phyloP scores from a whole-genome alignment of 2,888 invertebrate genomes.

The Macrosiphum euphorbiae region DNA sequence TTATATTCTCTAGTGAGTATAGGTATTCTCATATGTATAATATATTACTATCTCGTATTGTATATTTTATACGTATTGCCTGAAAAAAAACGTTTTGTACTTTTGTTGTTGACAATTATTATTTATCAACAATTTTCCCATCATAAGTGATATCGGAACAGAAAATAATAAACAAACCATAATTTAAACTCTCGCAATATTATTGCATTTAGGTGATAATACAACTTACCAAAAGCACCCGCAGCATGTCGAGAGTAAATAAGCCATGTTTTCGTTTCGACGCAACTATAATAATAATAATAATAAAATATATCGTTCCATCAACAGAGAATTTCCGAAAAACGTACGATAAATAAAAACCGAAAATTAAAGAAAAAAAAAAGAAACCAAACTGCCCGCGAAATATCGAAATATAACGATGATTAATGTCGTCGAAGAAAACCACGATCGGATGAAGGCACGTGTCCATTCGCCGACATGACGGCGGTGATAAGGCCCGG shows the following conservation, averaged over 20 bases:
- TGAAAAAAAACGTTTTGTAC: not conserved
- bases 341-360: not conserved
- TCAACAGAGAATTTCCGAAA: not conserved
- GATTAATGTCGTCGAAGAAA: not conserved
- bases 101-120: not conserved
- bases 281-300: not conserved
- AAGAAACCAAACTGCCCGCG: not conserved
- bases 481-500: slow-evolving; percentile 54
- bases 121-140: not conserved
- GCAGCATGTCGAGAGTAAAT: not conserved
- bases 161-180: not conserved
- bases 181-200: not conserved
- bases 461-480: slow-evolving; percentile 45
- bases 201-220: not conserved
- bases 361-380: not conserved
- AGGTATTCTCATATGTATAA: not conserved
- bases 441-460: slow-evolving; percentile 9
- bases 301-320: not conserved
- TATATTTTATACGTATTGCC: not conserved
- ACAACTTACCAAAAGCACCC: slow-evolving; percentile 5
- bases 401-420: not conserved
- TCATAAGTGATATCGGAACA: not conserved
- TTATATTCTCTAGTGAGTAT: not conserved
- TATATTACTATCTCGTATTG: not conserved
- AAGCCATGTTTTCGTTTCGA: not conserved